Evolutionary conservation across 2,888 invertebrate species (phyloP).

Genomic region (Agelastica alni): DNA sequence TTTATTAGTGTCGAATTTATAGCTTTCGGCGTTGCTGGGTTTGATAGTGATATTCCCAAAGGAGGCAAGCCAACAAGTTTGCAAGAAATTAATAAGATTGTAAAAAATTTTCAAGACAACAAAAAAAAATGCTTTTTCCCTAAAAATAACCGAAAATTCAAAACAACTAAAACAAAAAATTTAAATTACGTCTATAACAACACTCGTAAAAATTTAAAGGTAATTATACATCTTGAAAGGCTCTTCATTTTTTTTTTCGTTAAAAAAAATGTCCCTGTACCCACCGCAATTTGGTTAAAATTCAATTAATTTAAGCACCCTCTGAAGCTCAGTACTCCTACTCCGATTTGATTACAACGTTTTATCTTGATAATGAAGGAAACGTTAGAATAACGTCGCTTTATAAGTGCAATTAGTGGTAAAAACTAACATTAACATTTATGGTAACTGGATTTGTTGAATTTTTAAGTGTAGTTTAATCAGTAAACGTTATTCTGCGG

Average conservation of each 20-base stretch:
- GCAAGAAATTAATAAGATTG: too few species aligned
- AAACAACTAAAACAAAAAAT: not conserved
- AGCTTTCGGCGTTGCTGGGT: too few species aligned
- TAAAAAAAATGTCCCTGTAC: not conserved
- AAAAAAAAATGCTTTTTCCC: too few species aligned
- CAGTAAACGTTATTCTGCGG: constrained; percentile 17
- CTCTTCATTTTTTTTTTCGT: not conserved
- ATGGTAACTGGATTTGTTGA: constrained; percentile 16
- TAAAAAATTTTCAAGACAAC: too few species aligned
- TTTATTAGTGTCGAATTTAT: too few species aligned
- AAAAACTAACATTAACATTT: constrained; percentile 23
- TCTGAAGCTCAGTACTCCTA: constrained; percentile 2
- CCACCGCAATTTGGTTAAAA: not conserved
- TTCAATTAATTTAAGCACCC: not conserved
- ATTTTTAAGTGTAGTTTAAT: constrained; percentile 19
- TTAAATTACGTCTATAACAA: not conserved
- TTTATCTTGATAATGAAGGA: constrained; percentile 17
- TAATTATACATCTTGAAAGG: not conserved
- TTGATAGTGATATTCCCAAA: too few species aligned
- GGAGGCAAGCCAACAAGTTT: too few species aligned
- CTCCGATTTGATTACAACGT: constrained; percentile 6
- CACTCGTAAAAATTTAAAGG: not conserved
- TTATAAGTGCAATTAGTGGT: constrained; percentile 21
- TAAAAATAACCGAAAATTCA: not conserved
- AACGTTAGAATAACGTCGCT: constrained; percentile 16